These are phyloP conservation scores for Carposina sasakii DNA, from an alignment of 1,140 invertebrate species.

Conservation along the genomic window DNA sequence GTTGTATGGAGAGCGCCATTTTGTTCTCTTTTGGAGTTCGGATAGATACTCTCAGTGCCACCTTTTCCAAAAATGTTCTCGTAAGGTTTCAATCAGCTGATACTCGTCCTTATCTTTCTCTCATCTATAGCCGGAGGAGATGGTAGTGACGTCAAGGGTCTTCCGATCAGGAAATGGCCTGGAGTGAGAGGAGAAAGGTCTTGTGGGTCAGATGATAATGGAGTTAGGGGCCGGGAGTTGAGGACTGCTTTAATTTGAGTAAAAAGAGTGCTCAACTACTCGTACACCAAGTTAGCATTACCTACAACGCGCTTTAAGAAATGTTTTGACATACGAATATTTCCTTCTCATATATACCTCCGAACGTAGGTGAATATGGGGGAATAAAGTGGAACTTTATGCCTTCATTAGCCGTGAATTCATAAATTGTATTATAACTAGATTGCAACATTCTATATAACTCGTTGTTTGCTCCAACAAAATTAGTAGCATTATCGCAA, in stretches of 20 bases:
- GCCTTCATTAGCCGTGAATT: neutral
- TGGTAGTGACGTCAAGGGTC: neutral
- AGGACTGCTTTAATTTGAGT: constrained; percentile 13
- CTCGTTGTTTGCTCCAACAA: constrained; percentile 9
- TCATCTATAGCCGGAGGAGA: neutral
- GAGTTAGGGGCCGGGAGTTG: constrained; percentile 22
- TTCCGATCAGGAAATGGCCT: constrained; percentile 5
- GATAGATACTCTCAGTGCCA: neutral
- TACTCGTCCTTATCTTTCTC: neutral
- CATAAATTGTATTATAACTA: neutral
- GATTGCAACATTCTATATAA: neutral
- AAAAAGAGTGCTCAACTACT: constrained; percentile 16
- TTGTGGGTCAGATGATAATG: neutral
- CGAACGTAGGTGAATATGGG: neutral
- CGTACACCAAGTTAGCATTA: constrained; percentile 5
- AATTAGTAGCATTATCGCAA: constrained; percentile 19
- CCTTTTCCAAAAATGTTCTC: neutral
- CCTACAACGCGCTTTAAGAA: neutral
- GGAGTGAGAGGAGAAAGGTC: constrained; percentile 4
- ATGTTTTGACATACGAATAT: neutral
- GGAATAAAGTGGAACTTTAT: constrained; percentile 3
- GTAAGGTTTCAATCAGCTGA: neutral
- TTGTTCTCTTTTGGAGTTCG: neutral
- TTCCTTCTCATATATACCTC: neutral
- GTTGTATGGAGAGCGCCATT: neutral